Percentiles rank a stretch among this genome's conserved stretches.
Conservation (phyloP, 1,140 invertebrate genomes). For the Sweltsa coloradensis region DNA sequence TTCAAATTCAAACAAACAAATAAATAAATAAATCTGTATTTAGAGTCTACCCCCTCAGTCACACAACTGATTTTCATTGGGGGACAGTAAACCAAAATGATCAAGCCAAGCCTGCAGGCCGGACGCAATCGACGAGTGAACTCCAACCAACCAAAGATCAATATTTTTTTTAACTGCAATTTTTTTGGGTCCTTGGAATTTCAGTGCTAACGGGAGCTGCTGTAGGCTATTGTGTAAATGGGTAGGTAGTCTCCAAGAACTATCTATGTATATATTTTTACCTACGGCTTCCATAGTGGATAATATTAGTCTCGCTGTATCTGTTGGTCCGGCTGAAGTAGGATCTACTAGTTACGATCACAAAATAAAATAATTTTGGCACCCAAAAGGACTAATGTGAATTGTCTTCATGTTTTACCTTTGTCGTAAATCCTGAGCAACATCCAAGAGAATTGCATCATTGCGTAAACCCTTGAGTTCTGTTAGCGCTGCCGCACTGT, state of each 20-base stretch:
- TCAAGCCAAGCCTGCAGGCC: no score
- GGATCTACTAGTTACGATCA: background rate
- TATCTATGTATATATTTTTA: background rate
- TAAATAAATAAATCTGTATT: no score
- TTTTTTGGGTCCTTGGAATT: no score
- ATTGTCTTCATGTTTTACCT: constrained; percentile 34
- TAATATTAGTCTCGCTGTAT: background rate
- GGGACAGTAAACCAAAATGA: no score
- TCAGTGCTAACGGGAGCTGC: no score
- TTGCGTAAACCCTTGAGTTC: constrained; percentile 74
- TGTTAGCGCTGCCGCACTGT: constrained; percentile 60
- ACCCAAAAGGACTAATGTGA: background rate
- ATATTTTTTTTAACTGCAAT: no score
- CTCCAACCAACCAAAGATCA: no score
- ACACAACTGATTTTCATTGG: no score
- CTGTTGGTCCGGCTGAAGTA: background rate
- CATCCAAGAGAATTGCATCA: constrained; percentile 82
- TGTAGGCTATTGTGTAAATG: background rate
- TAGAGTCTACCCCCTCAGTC: no score
- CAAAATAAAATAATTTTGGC: background rate
- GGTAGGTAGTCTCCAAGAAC: background rate
- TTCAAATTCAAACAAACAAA: no score
- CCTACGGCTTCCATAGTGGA: background rate
- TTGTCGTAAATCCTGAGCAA: constrained; percentile 59
- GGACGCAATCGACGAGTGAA: no score